Base-by-base conservation (phyloP, 2,888 invertebrate genomes). In the Horisme vitalbata region DNA sequence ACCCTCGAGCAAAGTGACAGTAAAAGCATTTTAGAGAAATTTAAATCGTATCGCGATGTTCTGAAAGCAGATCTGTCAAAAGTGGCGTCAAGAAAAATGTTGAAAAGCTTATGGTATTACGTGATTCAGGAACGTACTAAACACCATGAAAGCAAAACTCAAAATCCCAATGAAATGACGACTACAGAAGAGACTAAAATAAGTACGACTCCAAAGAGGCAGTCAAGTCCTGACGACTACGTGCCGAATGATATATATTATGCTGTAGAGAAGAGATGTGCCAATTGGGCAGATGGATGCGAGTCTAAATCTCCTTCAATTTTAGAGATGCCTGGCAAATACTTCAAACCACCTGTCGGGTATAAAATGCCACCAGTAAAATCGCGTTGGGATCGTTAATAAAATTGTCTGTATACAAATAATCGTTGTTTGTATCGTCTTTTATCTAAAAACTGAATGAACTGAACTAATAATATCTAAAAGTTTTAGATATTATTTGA, bases 241-340 rank as follows among this genome's bases (percentile, higher is more conserved):
- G 3, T 57, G 4, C 55, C 54, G 1, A 57, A 51, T 10, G 43
- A 47, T 10, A 49, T 59, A 5, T 61, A 47, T 11, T 61, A 59
- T n/a, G 45, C 35, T 10, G 30, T 58, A 6, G 58, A 59, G 18
- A 51, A 54, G 26, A 56, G 44, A 23, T 59, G 58, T 14, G 46
- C 32, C 0, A 55, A 55, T 27, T 58, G 50, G 57, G 36, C 41
- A 4, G 49, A 55, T 11, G 33, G 31, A 6, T 59, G 57, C 10
- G 21, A 36, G 3, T 0, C 15, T 11, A 28, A 30, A 11, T 11
- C n/a, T 26, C 9, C n/a, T 0, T 32, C 44, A 3, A 11, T 44
- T 32, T 32, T 36, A 20, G 31, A 26, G 0, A 30, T 36, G 24
- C 9, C 36, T 6, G 13, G 23, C 12, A 13, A 9, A 9, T 2